Evolutionary conservation across 2,113 vertebrate genomes (phyloP).

Genomic region (Pseudorasbora parva): DNA sequence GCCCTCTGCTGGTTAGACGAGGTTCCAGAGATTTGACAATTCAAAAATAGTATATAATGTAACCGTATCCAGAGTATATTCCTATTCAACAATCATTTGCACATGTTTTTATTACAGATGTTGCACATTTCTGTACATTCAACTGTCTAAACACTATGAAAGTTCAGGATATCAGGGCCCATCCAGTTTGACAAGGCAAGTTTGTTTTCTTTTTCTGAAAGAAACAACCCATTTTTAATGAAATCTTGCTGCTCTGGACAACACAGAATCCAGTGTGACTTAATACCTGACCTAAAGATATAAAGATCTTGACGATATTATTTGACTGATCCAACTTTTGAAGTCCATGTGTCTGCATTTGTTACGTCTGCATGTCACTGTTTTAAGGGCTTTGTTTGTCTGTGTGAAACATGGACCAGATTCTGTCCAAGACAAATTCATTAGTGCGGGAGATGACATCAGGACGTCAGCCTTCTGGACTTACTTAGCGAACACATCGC

Average conservation of each 20-base stretch:
- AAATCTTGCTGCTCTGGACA: neutral
- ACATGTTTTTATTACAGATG: slow-evolving; percentile 41
- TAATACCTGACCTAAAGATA: slow-evolving; percentile 34
- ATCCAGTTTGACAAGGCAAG: neutral
- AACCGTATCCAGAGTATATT: neutral
- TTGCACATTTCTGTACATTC: slow-evolving; percentile 30
- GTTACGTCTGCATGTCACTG: slow-evolving; percentile 40
- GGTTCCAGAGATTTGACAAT: neutral
- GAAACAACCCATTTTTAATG: slow-evolving; percentile 30
- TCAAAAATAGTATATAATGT: neutral
- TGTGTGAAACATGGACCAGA: slow-evolving; percentile 65
- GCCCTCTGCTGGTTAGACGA: neutral
- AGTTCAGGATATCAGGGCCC: slow-evolving; percentile 22
- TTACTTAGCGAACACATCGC: slow-evolving; percentile 64
- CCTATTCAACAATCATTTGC: neutral
- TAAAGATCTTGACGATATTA: slow-evolving; percentile 36
- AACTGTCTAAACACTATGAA: slow-evolving; percentile 42
- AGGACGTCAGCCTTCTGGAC: slow-evolving; percentile 64
- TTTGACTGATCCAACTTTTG: slow-evolving; percentile 33
- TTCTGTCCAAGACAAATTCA: slow-evolving; percentile 64
- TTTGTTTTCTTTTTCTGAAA: slow-evolving; percentile 28
- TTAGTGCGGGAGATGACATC: slow-evolving; percentile 73
- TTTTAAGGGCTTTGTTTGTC: slow-evolving; percentile 45
- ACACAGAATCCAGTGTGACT: neutral
- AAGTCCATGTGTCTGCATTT: slow-evolving; percentile 43